Base-by-base conservation (phyloP, 2,113 vertebrate genomes). In the Gavialis gangeticus region DNA sequence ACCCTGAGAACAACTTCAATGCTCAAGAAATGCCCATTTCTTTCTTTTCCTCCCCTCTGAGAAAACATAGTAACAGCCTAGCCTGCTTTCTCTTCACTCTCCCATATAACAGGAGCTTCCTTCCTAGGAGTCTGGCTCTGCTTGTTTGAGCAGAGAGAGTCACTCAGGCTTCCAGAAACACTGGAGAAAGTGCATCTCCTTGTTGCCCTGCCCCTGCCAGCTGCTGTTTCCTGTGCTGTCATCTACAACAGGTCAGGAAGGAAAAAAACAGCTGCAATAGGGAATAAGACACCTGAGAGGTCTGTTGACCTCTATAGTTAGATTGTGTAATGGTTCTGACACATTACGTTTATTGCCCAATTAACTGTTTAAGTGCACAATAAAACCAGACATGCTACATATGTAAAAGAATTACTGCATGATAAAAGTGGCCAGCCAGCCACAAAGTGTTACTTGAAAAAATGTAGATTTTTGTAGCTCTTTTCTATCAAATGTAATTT, bases 1-100 rank as follows among this genome's bases (percentile, higher is more conserved):
- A 4, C 79, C 34, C 19, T 46, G 6, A 3, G 19, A 6, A 25
- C 19, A 89, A 0, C 12, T 76, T 63, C 19, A 4, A 3, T 27
- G 55, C 22, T 25, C 27, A 55, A 27, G 13, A 10, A 27, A 67
- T 7, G 27, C 12, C 19, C 34, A 2, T 1, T 14, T 71, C 6
- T 27, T 89, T 3, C 55, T 91, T 64, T 21, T 67, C 30, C 59
- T 4, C 16, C 24, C 12, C 4, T 6, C 0, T 0, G 12, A 55
- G 5, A 21, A 6, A 17, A 2, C 6, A 0, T 19, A 77, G 10
- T 3, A 46, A 22, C 46, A 46, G 46, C 46, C 30, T 2, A 4
- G 46, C 11, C 30, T 88, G 12, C 2, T 19, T 1, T 15, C 1
- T 79, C 62, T 34, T 46, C 3, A 73, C 21, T 34, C 7, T 46